Base-by-base conservation (phyloP, 2,797 vertebrate genomes). In the Pteropus rufus region DNA sequence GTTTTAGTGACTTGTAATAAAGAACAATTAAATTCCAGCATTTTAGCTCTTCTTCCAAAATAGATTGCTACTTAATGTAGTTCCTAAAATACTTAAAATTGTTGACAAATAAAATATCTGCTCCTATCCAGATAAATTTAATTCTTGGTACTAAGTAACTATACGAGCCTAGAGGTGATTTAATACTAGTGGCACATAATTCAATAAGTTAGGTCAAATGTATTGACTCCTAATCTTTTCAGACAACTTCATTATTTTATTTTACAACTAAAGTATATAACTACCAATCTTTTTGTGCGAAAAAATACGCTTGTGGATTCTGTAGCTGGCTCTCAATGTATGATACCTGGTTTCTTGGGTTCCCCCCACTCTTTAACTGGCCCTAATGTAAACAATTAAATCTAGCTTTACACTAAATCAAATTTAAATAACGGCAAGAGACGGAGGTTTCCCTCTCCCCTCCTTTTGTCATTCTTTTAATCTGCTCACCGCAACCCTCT, bases 161-260 rank as follows among this genome's bases (percentile, higher is more conserved):
- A 94, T 72, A 97, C 73, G 49, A 85, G 76, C 15, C 34, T 85
- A 94, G 18, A 91, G 84, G 9, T 94, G 85, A 97, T 19, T 97
- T 96, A 84, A 98, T 97, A 97, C 89, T 96, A 87, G 58, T 96
- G 94, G 97, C 0, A 4, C 70, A 91, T 31, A 95, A 96, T 83
- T 95, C 89, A 94, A 4, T 90, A 97, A 72, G 89, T 77, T 70
- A n/a, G 49, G 80, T 95, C 95, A 92, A 97, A 97, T 62, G 31
- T 88, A 97, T 60, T 93, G 95, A 94, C 39, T 96, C 96, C 80
- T 97, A 96, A 96, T 96, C 75, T 96, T 96, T 72, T 77, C 93
- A 92, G 94, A 97, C 56, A 98, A 84, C 93, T 97, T 94, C 18
- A 83, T 93, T 36, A 89, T 97, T 98, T 97, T 73, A 81, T 93